Percentiles rank a stretch among this genome's conserved stretches.
Evolutionary conservation across 2,113 vertebrate genomes (phyloP).

Genomic region (Paralichthys olivaceus): DNA sequence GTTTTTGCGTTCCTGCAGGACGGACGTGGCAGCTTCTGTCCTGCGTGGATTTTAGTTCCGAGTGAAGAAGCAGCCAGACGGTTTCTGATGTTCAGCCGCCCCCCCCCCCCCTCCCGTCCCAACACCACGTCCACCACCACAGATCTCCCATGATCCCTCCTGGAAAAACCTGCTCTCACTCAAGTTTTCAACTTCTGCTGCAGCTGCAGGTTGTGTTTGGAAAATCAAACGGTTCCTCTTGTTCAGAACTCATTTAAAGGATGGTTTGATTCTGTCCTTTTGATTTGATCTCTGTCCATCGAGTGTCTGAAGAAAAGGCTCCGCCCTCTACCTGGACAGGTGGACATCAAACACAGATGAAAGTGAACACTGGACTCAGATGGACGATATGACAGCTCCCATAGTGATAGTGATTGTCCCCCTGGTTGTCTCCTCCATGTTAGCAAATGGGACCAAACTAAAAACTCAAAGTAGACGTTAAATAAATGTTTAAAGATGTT

Average conservation of each 20-base stretch:
- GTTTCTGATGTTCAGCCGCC: slow-evolving; percentile 53
- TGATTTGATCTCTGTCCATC: too few relatives aligned
- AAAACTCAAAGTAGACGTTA: too few relatives aligned
- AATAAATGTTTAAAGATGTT: too few relatives aligned
- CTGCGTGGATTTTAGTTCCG: slow-evolving; percentile 66
- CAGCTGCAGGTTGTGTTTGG: background rate
- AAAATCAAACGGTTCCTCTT: background rate
- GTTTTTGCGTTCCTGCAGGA: slow-evolving; percentile 70
- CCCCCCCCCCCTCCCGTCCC: too few relatives aligned
- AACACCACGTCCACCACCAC: background rate
- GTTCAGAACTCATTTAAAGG: background rate
- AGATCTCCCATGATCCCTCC: background rate
- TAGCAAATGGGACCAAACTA: background rate
- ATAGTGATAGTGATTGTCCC: too few relatives aligned
- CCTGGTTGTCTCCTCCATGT: too few relatives aligned
- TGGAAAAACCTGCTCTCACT: slow-evolving; percentile 21
- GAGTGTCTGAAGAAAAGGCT: too few relatives aligned
- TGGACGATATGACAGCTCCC: too few relatives aligned
- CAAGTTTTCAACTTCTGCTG: slow-evolving; percentile 11
- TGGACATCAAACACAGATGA: too few relatives aligned
- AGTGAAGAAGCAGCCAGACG: slow-evolving; percentile 74
- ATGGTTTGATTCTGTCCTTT: background rate
- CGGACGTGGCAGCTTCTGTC: slow-evolving; percentile 56
- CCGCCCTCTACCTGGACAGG: too few relatives aligned
- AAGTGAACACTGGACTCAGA: too few relatives aligned